Conservation (phyloP, 2,797 vertebrate species). For the Enteromius argenteus region DNA sequence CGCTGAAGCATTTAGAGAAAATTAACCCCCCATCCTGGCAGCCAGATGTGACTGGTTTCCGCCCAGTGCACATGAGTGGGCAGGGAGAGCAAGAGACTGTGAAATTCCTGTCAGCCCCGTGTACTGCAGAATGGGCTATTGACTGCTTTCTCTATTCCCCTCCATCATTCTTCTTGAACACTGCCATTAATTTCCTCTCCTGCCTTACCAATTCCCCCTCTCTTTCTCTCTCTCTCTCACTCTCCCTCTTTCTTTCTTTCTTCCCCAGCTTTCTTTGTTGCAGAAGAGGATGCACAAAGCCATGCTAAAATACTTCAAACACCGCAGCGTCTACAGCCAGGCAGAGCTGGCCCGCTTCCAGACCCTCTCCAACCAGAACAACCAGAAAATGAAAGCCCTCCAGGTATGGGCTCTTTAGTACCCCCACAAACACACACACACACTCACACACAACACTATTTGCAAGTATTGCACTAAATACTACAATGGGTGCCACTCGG, state of each 20-base stretch:
- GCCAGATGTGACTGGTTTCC: conserved; percentile 99
- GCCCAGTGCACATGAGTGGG: conserved; percentile 99
- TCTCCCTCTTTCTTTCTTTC: conserved; percentile 65
- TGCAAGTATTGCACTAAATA: conserved; percentile 37
- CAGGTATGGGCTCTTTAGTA: conserved; percentile 84
- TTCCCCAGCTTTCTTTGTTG: conserved; percentile 89
- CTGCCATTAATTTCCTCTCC: conserved; percentile 99
- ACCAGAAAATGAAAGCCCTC: conserved; percentile 95
- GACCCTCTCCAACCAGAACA: conserved; percentile 88
- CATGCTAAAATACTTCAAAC: conserved; percentile 85
- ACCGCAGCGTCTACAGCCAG: conserved; percentile 85
- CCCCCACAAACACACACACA: conserved; percentile 50
- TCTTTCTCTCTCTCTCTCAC: conserved; percentile 71
- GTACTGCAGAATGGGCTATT: conserved; percentile 99
- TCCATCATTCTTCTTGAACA: conserved; percentile 99
- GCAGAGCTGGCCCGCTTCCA: conserved; percentile 90
- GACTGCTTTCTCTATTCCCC: conserved; percentile 99
- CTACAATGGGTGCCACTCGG: conserved; percentile 34
- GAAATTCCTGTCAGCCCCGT: conserved; percentile 99
- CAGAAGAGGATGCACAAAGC: conserved; percentile 85
- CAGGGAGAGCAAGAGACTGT: conserved; percentile 99
- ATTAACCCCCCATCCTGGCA: conserved; percentile 99
- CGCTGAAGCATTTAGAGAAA: conserved; percentile 99
- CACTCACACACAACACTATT: conserved; percentile 27
- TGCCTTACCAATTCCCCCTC: conserved; percentile 92